Evolutionary conservation across 2,797 vertebrate genomes (phyloP), one percentile per base, ranked within the genome.

Genomic region (Enteromius treurensis): DNA sequence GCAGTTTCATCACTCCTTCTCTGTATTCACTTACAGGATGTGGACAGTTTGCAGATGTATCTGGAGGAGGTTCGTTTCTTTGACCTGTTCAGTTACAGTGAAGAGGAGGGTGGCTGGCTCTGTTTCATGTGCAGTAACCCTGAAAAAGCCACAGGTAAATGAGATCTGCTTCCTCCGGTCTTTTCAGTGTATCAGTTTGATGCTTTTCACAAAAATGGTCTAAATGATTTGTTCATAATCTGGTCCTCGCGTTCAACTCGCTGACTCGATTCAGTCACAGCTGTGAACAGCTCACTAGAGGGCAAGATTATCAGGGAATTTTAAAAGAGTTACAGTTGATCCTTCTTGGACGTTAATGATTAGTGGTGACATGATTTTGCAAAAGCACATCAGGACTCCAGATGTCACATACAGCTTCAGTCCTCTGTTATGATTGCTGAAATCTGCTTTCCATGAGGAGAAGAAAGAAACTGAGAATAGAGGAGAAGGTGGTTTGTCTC

Each of bases 81-180:
- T 42, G 97, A 99, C 84, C 92, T 99, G 23, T 99, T 98, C 42
- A 96, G 97, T 89, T 99, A 96, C 95, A 98, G 95, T 0, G 95
- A 98, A 89, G 94, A 96, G 85, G 92, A 95, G 0, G 94, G 92
- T 51, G 88, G 92, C 0, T 99, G 98, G 98, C 96, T 97, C 13
- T 99, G 98, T 90, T 99, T 98, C 92, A 99, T 99, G 98, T 99
- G 98, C 86, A 99, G 98, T 92, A 96, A 99, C 91, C 97, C 98
- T 0, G 97, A 99, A 84, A 98, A 95, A 89, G 97, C 98, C 51
- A 92, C 96, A 80, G 96, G 97, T 99, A 92, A 89, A 87, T 29
- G 70, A 21, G 9, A 26, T n/a, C 17, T 62, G 34, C 15, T 32
- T 79, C 10, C 26, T 26, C 26, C 26, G 42, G 42, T 42, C 3